Base-by-base conservation (phyloP, 1,140 invertebrate genomes). In the Euwallacea similis region DNA sequence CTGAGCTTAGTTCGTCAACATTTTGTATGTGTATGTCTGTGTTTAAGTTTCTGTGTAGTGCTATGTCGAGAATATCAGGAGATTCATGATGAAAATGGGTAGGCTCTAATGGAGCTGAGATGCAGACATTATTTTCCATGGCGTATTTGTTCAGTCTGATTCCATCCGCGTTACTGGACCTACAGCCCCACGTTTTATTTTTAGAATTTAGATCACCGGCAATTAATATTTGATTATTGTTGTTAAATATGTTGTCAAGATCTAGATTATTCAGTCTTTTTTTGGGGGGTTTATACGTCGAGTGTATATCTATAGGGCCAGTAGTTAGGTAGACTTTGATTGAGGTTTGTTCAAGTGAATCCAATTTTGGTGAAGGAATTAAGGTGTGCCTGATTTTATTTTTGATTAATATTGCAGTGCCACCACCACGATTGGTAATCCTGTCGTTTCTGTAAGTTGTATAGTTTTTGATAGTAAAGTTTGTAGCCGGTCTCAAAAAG, bases 371-470 rank as follows among this genome's bases (percentile, higher is more conserved):
- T 10, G 46, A 2, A 2, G 46, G n/a, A 2, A 10, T 9, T 10
- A 47, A 6, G 1, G 21, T 33, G 54, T 56, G 16, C 7, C 7
- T 56, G 54, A 56, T n/a, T n/a, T 7, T 56, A 2, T 21, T 8
- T 15, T 56, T 56, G 54, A 56, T 16, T n/a, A 15, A 10, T 2
- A 56, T 56, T 21, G 15, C 8, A 21, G 7, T 56, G 8, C 54
- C 54, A 0, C 54, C 7, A 2, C 15, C 8, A 2, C 2, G 1
- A 7, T 2, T 7, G 0, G 7, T 16, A 0, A 7, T 9, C 15
- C 54, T 56, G 54, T 56, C 54, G 10, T 10, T 56, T 15, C 54
- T 56, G 54, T 56, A 21, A 3, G 15, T 56, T 56, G 8, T n/a
- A 7, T 56, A 56, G 7, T 56, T 56, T n/a, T 10, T 10, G 2